Base-by-base conservation (phyloP, 2,797 vertebrate species). In the Limnodromus scolopaceus region DNA sequence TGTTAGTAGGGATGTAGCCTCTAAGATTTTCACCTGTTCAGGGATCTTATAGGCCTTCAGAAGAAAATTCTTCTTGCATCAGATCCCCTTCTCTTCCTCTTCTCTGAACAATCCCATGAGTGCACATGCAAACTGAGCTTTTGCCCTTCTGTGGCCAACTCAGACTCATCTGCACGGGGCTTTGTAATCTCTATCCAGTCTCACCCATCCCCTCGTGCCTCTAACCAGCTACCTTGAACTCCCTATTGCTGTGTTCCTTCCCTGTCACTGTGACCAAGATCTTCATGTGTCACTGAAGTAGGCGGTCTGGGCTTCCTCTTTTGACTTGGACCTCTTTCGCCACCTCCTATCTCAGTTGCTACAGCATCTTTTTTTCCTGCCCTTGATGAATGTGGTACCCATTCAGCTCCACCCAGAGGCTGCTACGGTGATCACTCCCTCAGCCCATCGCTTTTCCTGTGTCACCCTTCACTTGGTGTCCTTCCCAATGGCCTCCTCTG, bases 361-460 rank as follows among this genome's bases (percentile, higher is more conserved):
- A 18, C 34, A 48, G 22, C 69, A 45, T 66, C 36, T 39, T 74
- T 38, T 38, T 70, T 55, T 45, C n/a, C 28, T 71, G 46, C 18
- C 14, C n/a, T 63, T 41, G 19, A 38, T 38, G 38, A 51, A n/a
- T 11, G 8, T 41, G 16, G 51, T 51, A 25, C 13, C 28, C 23
- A 10, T 43, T 60, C 39, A 49, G 23, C 38, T 25, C 43, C 48
- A 25, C 43, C 25, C 25, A 43, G 58, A 9, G 25, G 22, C 54
- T 45, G 8, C n/a, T 41, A 10, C 38, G 36, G 1, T 6, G 1
- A 19, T 57, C 2, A 0, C 25, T 63, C 10, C 23, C 61, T 68
- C 1, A 0, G 60, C 17, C 23, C 1, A 2, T 68, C 2, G 1
- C 38, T 51, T 23, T 27, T 41, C 24, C 72, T 23, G 5, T 36